These are phyloP conservation scores for Psilanteris sp. DNA, from an alignment of 1,140 invertebrate genomes.

Conservation along the genomic window DNA sequence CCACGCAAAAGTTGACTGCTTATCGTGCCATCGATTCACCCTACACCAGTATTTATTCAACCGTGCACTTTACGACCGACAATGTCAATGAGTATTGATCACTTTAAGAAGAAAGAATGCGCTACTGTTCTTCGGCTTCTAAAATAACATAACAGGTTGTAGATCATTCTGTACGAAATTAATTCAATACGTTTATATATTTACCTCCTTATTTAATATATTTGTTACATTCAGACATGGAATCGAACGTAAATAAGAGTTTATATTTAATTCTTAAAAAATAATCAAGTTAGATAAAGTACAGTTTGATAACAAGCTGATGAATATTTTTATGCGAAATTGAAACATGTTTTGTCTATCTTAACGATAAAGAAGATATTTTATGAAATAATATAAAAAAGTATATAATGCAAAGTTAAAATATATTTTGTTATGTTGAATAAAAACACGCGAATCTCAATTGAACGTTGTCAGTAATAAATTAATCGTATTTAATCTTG, in stretches of 20 bases:
- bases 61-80: conserved; percentile 45
- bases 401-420: no score
- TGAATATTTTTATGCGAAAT: no score
- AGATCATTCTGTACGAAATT: background rate
- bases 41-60: conserved; percentile 59
- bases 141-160: conserved; percentile 32
- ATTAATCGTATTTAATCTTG: no score
- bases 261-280: background rate
- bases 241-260: background rate
- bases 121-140: conserved; percentile 34
- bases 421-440: no score
- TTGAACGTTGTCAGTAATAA: no score
- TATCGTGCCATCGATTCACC: conserved; percentile 57
- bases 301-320: background rate
- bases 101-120: conserved; percentile 39
- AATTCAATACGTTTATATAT: conserved; percentile 18
- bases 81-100: conserved; percentile 61
- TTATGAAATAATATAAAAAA: no score
- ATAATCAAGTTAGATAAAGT: conserved; percentile 1
- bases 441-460: no score
- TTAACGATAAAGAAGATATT: no score
- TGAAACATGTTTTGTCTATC: no score
- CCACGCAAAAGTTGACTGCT: conserved; percentile 42
- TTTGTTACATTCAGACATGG: no score
- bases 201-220: no score